phyloP scores from a whole-genome alignment of 2,113 vertebrate genomes.

The Mandrillus leucophaeus region DNA sequence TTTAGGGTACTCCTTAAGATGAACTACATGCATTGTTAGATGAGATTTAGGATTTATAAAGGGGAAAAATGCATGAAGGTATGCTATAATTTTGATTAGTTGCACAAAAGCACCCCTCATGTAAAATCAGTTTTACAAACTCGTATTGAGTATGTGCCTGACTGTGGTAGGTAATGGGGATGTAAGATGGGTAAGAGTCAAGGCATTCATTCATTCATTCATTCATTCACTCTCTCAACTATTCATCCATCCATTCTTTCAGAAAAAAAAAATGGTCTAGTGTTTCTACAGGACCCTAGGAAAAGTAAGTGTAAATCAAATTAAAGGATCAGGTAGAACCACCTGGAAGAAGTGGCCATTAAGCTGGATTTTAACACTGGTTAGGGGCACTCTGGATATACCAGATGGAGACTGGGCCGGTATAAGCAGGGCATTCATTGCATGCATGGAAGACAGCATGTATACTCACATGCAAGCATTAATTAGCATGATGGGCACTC shows the following conservation, averaged over 20 bases:
- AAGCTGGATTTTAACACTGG: background rate
- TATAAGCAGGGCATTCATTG: background rate
- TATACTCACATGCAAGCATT: background rate
- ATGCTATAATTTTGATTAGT: background rate
- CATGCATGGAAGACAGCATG: too few relatives aligned
- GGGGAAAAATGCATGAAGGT: background rate
- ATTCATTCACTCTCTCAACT: background rate
- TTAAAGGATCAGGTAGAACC: background rate
- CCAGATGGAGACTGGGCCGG: background rate
- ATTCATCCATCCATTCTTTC: background rate
- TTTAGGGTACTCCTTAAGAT: background rate
- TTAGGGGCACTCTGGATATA: background rate
- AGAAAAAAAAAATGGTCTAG: background rate
- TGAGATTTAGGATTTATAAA: background rate
- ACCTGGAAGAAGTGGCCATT: background rate
- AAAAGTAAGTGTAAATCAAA: background rate
- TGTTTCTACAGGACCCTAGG: background rate
- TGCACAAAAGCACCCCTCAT: background rate
- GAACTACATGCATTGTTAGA: background rate
- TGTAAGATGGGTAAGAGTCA: background rate
- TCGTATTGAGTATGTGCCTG: background rate
- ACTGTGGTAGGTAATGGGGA: background rate
- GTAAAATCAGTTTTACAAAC: constrained; percentile 30
- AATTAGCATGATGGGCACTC: too few relatives aligned
- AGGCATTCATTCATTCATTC: background rate